Base-by-base conservation (phyloP, 2,888 invertebrate species). In the Tiliacea aurago region DNA sequence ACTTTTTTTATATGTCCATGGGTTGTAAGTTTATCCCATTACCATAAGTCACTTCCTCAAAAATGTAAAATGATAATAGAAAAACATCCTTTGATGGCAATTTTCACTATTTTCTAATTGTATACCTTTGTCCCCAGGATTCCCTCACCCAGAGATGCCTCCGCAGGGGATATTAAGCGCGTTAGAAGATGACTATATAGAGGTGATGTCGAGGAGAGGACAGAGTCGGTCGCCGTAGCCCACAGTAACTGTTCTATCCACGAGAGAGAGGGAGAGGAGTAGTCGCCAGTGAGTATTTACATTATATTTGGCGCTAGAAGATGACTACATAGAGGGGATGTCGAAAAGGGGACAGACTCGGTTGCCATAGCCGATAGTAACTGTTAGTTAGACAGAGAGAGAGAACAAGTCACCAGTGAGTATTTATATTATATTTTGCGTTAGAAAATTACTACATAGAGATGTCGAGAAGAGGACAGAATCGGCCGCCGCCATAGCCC, bases 161-260 rank as follows among this genome's bases (percentile, higher is more conserved):
- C 88, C 89, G 71, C 90, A 88, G 84, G 88, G 89, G 87, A 92
- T 91, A 84, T 90, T 92, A 89, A 93, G 91, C 90, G 88, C 91
- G 86, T 89, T 93, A 89, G 96, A 96, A 90, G 92, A 91, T 85
- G 96, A 95, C 86, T 95, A 94, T 89, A 93, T 94, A 84, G 93
- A 90, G 84, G 94, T 94, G 86, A 96, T 95, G 95, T 93, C 94
- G 91, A 91, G 96, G 83, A 91, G 95, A 77, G 96, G 96, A 56
- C 96, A 96, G 80, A 96, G 96, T 87, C 95, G 96, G 91, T 94
- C 95, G 80, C 96, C 95, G 91, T 95, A 95, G 94, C 93, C 87
- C 82, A 85, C 71, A 75, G 78, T 72, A 53, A 51, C 63, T 85
- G 80, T 81, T 72, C 81, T 73, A 74, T 82, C 74, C 73, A 87